A percentile compares a stretch with the other conserved stretches of the same genome.
Conservation (phyloP, 2,888 invertebrate genomes). For the Idaea aversata region DNA sequence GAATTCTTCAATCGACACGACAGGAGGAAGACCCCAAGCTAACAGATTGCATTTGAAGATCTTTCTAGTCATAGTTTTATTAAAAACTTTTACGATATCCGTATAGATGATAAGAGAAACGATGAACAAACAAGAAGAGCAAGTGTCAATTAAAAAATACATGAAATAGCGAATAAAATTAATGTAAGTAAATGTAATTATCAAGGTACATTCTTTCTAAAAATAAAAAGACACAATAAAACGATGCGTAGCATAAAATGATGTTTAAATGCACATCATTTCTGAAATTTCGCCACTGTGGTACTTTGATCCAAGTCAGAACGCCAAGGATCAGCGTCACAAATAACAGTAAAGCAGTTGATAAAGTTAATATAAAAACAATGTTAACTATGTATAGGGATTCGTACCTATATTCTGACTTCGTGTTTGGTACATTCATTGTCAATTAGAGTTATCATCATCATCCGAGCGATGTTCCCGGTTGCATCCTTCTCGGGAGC, state of each 20-base stretch:
- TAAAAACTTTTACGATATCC: slow-evolving; percentile 5
- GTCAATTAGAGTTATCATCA: too few relatives aligned
- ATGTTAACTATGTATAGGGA: too few relatives aligned
- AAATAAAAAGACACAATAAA: not conserved
- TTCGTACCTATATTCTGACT: too few relatives aligned
- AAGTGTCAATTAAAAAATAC: too few relatives aligned
- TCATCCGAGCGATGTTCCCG: too few relatives aligned
- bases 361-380: not conserved
- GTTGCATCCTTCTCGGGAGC: too few relatives aligned
- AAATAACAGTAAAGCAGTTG: not conserved
- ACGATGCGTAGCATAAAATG: not conserved
- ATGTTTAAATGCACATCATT: slow-evolving; percentile 1
- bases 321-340: not conserved
- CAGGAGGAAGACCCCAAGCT: slow-evolving; percentile 3
- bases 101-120: not conserved
- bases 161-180: not conserved
- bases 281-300: not conserved
- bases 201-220: too few relatives aligned
- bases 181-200: not conserved
- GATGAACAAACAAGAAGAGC: not conserved
- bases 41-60: slow-evolving; percentile 6
- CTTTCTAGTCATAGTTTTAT: not conserved
- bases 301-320: not conserved
- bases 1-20: not conserved
- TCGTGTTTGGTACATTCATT: too few relatives aligned